A percentile compares a stretch with the other conserved stretches of the same genome.
phyloP scores from a whole-genome alignment of 2,113 vertebrate species.

The Lethenteron camtschaticum region DNA sequence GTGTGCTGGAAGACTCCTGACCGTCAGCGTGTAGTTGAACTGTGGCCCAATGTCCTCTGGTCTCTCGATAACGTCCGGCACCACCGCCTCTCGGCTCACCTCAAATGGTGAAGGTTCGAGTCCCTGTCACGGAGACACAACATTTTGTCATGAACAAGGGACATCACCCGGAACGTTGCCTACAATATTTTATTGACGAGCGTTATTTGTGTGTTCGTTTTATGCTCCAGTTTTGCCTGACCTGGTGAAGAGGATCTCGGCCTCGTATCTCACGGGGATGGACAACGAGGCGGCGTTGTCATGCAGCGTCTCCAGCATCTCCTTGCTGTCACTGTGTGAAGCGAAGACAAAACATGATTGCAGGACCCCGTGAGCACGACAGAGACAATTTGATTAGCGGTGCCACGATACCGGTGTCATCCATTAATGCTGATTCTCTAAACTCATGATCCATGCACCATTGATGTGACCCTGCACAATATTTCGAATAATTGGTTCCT shows the following conservation, averaged over 20 bases:
- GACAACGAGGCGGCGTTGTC: slow-evolving; percentile 44
- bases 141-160: no score
- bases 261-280: slow-evolving; percentile 50
- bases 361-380: no score
- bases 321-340: slow-evolving; percentile 48
- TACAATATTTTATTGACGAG: no score
- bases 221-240: slow-evolving; percentile 14
- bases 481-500: no score
- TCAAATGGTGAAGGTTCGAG: slow-evolving; percentile 42
- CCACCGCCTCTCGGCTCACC: slow-evolving; percentile 23
- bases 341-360: slow-evolving; percentile 6
- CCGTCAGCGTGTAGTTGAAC: slow-evolving; percentile 46
- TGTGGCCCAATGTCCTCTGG: slow-evolving; percentile 21
- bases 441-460: no score
- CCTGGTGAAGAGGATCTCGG: slow-evolving; percentile 74
- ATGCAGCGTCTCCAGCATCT: slow-evolving; percentile 29
- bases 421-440: background rate
- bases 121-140: slow-evolving; percentile 21
- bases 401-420: background rate
- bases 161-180: no score
- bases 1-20: slow-evolving; percentile 9
- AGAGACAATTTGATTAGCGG: slow-evolving; percentile 7
- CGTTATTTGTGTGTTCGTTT: no score
- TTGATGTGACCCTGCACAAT: no score
- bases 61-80: slow-evolving; percentile 20